These are phyloP conservation scores for Brenthis daphne DNA, from an alignment of 2,888 invertebrate species.

Conservation along the genomic window DNA sequence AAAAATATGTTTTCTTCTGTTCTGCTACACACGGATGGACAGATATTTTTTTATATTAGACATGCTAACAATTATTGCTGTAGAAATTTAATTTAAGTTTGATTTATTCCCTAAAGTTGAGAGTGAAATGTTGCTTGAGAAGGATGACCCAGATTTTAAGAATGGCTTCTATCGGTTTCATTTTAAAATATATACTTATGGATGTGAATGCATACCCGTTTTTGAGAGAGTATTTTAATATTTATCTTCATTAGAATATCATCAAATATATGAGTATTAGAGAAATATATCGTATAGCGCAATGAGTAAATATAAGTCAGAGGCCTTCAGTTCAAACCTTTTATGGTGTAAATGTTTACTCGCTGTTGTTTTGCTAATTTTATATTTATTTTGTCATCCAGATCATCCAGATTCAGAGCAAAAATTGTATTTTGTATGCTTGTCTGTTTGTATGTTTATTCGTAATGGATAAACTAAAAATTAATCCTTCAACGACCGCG, in stretches of 20 bases:
- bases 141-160: slow-evolving; percentile 19
- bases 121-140: slow-evolving; percentile 9
- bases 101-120: neutral
- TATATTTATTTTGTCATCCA: no score
- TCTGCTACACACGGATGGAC: no score
- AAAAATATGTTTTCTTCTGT: no score
- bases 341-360: no score
- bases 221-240: neutral
- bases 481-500: no score
- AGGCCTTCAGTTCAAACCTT: neutral
- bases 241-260: neutral
- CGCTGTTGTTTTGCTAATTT: no score
- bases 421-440: no score
- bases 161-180: slow-evolving; percentile 11
- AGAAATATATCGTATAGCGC: neutral
- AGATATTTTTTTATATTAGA: neutral
- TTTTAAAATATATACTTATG: slow-evolving; percentile 13
- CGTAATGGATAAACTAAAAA: no score
- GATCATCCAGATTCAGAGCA: no score
- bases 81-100: slow-evolving; percentile 5
- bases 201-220: neutral
- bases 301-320: neutral
- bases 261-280: neutral
- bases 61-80: slow-evolving; percentile 1
- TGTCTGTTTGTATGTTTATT: no score